Evolutionary conservation across 2,888 invertebrate species (phyloP).

Genomic region (Acanthosoma haemorrhoidale): DNA sequence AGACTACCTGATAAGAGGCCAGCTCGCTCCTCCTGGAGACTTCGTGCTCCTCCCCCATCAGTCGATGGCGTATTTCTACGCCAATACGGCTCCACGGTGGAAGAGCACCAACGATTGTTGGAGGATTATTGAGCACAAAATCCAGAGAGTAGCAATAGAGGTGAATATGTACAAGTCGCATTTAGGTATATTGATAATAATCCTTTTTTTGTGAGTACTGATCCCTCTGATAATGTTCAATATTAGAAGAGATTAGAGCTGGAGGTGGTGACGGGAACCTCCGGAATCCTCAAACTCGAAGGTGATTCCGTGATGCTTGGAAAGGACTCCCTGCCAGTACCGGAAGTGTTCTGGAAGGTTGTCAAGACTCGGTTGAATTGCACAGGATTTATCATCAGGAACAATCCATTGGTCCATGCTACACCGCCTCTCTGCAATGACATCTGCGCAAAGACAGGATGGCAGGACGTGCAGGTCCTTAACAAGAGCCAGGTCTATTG

Average conservation of each 20-base stretch:
- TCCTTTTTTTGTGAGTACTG: too few relatives aligned
- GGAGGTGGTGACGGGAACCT: slow-evolving; percentile 28
- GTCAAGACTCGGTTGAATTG: slow-evolving; percentile 20
- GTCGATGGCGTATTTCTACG: slow-evolving; percentile 23
- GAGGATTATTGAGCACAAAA: too few relatives aligned
- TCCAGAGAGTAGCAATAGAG: too few relatives aligned
- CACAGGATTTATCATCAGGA: slow-evolving; percentile 25
- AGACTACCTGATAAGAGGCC: too few relatives aligned
- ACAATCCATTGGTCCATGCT: background rate
- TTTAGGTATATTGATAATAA: too few relatives aligned
- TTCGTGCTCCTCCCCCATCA: slow-evolving; percentile 24
- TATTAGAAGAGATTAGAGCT: slow-evolving; percentile 22
- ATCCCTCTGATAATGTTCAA: background rate
- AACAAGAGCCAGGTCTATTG: slow-evolving; percentile 24
- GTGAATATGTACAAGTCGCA: too few relatives aligned
- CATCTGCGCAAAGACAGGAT: slow-evolving; percentile 23
- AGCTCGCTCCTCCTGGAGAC: slow-evolving; percentile 29
- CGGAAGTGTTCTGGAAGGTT: slow-evolving; percentile 21
- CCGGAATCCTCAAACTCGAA: slow-evolving; percentile 16
- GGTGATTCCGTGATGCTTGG: background rate
- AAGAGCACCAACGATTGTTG: slow-evolving; percentile 28
- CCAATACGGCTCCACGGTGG: slow-evolving; percentile 33
- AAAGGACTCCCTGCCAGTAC: slow-evolving; percentile 21
- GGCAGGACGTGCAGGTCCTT: slow-evolving; percentile 18
- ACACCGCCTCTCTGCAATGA: slow-evolving; percentile 17